A percentile compares a stretch with the other conserved stretches of the same genome.
Conservation (phyloP, 2,888 invertebrate species). For the Meiosimyza platycephala region DNA sequence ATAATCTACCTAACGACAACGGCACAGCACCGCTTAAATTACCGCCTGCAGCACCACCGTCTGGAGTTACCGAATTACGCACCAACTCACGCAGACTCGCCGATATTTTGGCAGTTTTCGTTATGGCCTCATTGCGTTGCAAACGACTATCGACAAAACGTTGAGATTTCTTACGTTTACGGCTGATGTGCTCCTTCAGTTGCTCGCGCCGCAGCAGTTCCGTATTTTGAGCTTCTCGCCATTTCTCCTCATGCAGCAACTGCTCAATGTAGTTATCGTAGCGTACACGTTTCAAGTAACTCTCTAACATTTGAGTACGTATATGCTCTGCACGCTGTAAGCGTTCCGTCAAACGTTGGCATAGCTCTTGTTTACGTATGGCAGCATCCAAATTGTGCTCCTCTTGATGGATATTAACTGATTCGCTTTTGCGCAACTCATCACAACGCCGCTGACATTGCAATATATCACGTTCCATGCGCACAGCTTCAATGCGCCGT, state of each 20-base stretch:
- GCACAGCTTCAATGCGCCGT: conserved; percentile 59
- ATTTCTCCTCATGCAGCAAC: conserved; percentile 64
- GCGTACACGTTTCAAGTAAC: conserved; percentile 60
- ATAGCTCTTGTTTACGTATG: conserved; percentile 61
- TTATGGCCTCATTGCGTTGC: conserved; percentile 56
- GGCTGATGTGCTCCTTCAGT: conserved; percentile 58
- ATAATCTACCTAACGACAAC: conserved; percentile 49
- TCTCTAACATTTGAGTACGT: conserved; percentile 57
- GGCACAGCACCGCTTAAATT: conserved; percentile 43
- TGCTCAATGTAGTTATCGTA: conserved; percentile 64
- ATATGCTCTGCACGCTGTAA: conserved; percentile 62
- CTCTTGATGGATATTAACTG: conserved; percentile 60
- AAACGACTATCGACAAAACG: conserved; percentile 60
- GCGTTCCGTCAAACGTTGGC: conserved; percentile 59
- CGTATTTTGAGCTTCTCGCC: conserved; percentile 58
- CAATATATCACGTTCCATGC: conserved; percentile 57
- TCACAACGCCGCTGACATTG: conserved; percentile 60
- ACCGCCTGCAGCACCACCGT: conserved; percentile 45
- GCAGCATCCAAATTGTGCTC: conserved; percentile 61
- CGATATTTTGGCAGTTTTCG: conserved; percentile 64
- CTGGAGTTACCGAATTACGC: conserved; percentile 64
- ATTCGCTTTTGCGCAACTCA: conserved; percentile 61
- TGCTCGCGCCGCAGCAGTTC: conserved; percentile 59
- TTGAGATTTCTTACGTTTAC: conserved; percentile 59
- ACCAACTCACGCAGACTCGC: conserved; percentile 65